A percentile compares a stretch with the other conserved stretches of the same genome.
Evolutionary conservation across 2,113 vertebrate genomes (phyloP).

Genomic region (Callopanchax toddi): DNA sequence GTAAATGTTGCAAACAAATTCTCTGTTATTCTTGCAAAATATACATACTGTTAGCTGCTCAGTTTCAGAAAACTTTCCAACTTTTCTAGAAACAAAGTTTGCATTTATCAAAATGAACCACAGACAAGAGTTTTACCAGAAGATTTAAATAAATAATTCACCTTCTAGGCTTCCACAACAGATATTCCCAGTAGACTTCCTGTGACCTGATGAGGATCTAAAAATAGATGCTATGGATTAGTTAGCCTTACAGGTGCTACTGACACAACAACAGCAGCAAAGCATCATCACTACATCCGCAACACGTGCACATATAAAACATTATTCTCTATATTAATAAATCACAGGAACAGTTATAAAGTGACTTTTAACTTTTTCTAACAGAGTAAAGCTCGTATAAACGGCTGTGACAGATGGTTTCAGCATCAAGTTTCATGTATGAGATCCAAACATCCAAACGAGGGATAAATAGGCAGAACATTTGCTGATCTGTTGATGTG

Average conservation of each 20-base stretch:
- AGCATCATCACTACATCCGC: background rate
- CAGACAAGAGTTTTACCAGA: too few species aligned
- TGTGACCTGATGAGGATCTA: constrained; percentile 28
- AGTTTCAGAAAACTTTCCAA: background rate
- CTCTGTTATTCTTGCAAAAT: too few species aligned
- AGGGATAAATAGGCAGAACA: constrained; percentile 18
- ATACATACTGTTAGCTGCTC: background rate
- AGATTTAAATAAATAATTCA: constrained; percentile 19
- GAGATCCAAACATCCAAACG: constrained; percentile 15
- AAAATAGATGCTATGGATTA: constrained; percentile 31
- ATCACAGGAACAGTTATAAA: too few species aligned
- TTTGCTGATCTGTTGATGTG: constrained; percentile 30
- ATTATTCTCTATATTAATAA: background rate
- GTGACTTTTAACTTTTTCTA: background rate
- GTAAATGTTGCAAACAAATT: too few species aligned
- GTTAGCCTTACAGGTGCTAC: constrained; percentile 34
- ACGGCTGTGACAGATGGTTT: constrained; percentile 4
- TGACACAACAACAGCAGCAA: constrained; percentile 44
- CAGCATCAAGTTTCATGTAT: background rate
- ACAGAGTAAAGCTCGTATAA: background rate
- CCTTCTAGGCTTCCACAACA: background rate
- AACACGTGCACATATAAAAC: too few species aligned
- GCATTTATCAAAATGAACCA: background rate
- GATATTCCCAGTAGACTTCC: constrained; percentile 17
- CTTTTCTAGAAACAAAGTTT: background rate